Conservation (phyloP, 2,888 invertebrate species). For the Sphaeridia pumilis region DNA sequence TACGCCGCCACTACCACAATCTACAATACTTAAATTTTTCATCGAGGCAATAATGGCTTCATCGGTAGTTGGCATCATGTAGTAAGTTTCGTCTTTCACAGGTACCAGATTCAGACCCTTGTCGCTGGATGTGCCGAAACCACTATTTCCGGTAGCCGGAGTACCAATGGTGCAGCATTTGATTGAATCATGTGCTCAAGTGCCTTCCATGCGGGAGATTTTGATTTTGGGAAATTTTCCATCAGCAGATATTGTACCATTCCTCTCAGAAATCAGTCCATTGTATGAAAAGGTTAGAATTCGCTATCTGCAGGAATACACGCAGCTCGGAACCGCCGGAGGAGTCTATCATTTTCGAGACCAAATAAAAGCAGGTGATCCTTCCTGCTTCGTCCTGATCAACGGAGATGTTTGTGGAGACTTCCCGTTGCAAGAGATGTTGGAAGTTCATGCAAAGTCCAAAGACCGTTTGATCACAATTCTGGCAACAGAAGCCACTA, state of each 20-base stretch:
- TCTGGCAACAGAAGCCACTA: conserved; percentile 85
- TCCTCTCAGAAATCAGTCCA: conserved; percentile 73
- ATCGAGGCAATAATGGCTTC: too few species aligned
- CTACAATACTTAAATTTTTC: too few species aligned
- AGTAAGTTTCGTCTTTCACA: too few species aligned
- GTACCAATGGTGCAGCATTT: conserved; percentile 93
- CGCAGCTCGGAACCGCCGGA: conserved; percentile 88
- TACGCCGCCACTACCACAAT: too few species aligned
- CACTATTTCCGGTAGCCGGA: conserved; percentile 93
- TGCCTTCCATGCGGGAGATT: conserved; percentile 75
- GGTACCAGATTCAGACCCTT: conserved; percentile 95
- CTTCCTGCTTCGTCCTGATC: conserved; percentile 76
- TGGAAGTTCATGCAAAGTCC: conserved; percentile 52
- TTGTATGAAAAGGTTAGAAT: conserved; percentile 63
- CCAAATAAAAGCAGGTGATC: conserved; percentile 75
- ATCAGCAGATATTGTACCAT: conserved; percentile 67
- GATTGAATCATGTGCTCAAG: conserved; percentile 76
- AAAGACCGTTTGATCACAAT: conserved; percentile 54
- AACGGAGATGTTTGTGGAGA: conserved; percentile 98
- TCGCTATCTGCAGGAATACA: conserved; percentile 92
- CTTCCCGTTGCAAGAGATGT: conserved; percentile 76
- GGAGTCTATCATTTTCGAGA: conserved; percentile 95
- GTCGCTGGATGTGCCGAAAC: conserved; percentile 94
- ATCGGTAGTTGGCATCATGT: too few species aligned
- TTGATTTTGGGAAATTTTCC: conserved; percentile 89